Evolutionary conservation across 2,113 vertebrate genomes (phyloP), one percentile per base, ranked within the genome.

Genomic region (Epinephelus moara): DNA sequence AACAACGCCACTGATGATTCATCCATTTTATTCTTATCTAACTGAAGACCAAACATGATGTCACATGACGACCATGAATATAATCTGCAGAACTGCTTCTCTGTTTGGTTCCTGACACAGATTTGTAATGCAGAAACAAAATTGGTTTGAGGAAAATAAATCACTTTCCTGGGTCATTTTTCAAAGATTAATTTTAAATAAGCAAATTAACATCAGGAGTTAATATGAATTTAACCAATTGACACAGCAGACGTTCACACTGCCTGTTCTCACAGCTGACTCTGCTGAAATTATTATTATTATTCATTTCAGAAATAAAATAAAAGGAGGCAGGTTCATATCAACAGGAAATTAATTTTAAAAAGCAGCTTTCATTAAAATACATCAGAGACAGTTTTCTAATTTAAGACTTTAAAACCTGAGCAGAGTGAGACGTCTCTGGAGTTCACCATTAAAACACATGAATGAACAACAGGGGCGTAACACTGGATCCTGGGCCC

Each of bases 401-500:
- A 10, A 75, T 18, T 18, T n/a, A 52, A 79, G 4, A 2, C 23
- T 0, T 19, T 17, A 30, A 75, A 68, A 61, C 14, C 18, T 4
- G 17, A 25, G 47, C 71, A 30, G 70, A n/a, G 50, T 60, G 75
- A 75, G 21, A 75, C 42, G 19, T 11, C 42, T 19, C 37, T 21
- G 49, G 23, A 25, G 56, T 21, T n/a, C 1, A 60, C 12, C 12
- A 23, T 18, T 33, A 12, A 47, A 40, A 25, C 68, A 64, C 62
- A 69, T 27, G 63, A 11, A 66, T 18, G 12, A 49, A 6, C 21
- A 49, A n/a, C 33, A 37, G 33, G 33, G 33, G 33, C 33, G 33
- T 37, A 6, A 37, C 33, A 37, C 33, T 7, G 6, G 6, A 37
- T 7, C 6, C 33, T 37, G 33, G 33, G 33, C 33, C 33, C 6